Base-by-base conservation (phyloP, 23 tunicate species). In the Ascidia mentula region DNA sequence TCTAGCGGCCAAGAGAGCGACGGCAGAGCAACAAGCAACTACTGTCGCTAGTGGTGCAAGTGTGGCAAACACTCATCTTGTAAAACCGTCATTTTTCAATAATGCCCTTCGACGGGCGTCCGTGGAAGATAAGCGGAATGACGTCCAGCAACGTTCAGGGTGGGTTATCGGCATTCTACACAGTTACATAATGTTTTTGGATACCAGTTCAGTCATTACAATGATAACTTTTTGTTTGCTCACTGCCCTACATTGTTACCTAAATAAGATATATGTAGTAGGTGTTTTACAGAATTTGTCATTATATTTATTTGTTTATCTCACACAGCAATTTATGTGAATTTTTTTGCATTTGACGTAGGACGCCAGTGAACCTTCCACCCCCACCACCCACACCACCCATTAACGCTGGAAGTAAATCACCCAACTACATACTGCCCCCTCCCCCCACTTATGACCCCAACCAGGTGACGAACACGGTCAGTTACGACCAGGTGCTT, bases 1-100 rank as follows among this genome's bases (percentile, higher is more conserved):
- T 0, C 75, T 91, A 18, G 97, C 90, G 20, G 97, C 97, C 7
- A 91, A 91, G 69, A 86, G 81, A 71, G 85, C 87, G n/a, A 85
- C 72, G 30, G 36, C 86, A 35, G n/a, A n/a, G n/a, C 38, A 73
- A 26, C 93, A 88, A 38, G 35, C 45, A 30, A 69, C 42, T 37
- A 30, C 0, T 0, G 40, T 35, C 65, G 7, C 65, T 53, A 9
- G 35, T 31, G 45, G 7, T 70, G 65, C 9, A 70, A 70, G 32
- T 26, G 38, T 32, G 2, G 74, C 31, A 70, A 70, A 4, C 39
- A 70, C 37, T 3, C 24, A 70, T 32, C 74, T 34, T 2, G 80
- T 77, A 34, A 65, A 31, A 28, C 69, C 39, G 6, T 34, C 61
- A 65, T 36, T 17, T 53, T 35, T 35, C 35, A 60, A 13, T 30